Evolutionary conservation across 2,113 vertebrate genomes (phyloP).

Genomic region (Callorhinus ursinus): DNA sequence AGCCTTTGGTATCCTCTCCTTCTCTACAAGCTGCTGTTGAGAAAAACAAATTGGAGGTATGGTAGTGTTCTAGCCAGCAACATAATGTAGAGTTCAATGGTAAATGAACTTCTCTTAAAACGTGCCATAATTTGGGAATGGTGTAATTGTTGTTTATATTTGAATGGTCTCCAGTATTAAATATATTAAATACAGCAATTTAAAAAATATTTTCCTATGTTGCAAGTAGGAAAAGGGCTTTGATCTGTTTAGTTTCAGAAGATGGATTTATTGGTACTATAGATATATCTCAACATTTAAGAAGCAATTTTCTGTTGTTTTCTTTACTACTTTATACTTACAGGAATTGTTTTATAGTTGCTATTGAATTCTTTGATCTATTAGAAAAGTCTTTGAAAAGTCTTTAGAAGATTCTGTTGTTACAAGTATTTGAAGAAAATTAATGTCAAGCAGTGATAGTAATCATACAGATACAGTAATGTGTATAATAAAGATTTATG

Average conservation of each 20-base stretch:
- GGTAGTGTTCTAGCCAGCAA: constrained; percentile 59
- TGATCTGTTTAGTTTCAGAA: constrained; percentile 34
- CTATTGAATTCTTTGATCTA: not conserved
- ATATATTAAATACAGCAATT: not conserved
- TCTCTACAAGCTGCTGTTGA: constrained; percentile 92
- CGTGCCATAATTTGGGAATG: not conserved
- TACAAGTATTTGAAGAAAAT: not conserved
- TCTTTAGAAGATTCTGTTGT: not conserved
- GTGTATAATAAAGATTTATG: not conserved
- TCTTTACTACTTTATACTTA: not conserved
- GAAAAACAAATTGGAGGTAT: constrained; percentile 95
- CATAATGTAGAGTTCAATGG: not conserved
- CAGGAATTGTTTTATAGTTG: not conserved
- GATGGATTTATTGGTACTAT: not conserved
- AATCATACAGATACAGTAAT: not conserved
- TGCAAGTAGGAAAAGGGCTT: not conserved
- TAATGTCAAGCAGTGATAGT: not conserved
- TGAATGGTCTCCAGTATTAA: not conserved
- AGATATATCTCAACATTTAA: constrained; percentile 1
- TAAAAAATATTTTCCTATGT: not conserved
- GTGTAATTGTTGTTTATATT: not conserved
- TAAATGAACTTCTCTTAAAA: not conserved
- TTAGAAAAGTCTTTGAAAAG: not conserved
- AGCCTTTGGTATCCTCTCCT: constrained; percentile 91
- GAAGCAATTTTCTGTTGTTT: not conserved